Percentiles rank a stretch among this genome's conserved stretches.
phyloP scores from a whole-genome alignment of 2,888 invertebrate genomes.

The Thumatha senex region DNA sequence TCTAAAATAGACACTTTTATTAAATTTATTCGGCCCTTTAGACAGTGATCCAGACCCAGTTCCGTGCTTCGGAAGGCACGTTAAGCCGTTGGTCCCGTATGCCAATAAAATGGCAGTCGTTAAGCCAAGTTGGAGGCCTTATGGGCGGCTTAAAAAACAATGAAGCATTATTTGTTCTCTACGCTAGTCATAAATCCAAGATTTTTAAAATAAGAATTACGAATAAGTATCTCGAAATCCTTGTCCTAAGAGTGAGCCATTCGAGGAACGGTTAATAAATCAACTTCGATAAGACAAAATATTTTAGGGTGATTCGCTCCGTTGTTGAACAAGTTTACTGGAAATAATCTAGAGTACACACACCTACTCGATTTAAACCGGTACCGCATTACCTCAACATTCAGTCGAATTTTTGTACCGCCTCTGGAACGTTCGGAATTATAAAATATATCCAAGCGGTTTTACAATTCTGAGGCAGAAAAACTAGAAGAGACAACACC shows the following conservation, averaged over 20 bases:
- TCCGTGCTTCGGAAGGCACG: too few species aligned
- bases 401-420: slow-evolving; percentile 60
- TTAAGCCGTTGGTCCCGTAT: too few species aligned
- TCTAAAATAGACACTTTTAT: too few species aligned
- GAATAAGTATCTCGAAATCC: slow-evolving; percentile 30
- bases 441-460: slow-evolving; percentile 60
- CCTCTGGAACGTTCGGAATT: slow-evolving; percentile 57
- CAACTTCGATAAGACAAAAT: slow-evolving; percentile 41
- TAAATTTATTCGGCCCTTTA: too few species aligned
- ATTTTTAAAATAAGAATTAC: slow-evolving; percentile 24
- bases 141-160: too few species aligned
- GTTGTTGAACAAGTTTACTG: slow-evolving; percentile 24
- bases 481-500: slow-evolving; percentile 36
- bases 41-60: too few species aligned
- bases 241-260: slow-evolving; percentile 19
- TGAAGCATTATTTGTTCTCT: neutral
- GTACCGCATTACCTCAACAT: slow-evolving; percentile 43
- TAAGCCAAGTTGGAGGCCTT: too few species aligned
- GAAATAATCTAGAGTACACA: slow-evolving; percentile 32
- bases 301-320: slow-evolving; percentile 24
- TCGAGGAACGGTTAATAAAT: slow-evolving; percentile 30
- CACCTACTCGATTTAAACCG: slow-evolving; percentile 48
- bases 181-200: slow-evolving; percentile 13
- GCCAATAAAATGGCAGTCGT: too few species aligned
- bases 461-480: slow-evolving; percentile 44